Evolutionary conservation across 2,113 vertebrate species (phyloP).

Genomic region (Uria lomvia): DNA sequence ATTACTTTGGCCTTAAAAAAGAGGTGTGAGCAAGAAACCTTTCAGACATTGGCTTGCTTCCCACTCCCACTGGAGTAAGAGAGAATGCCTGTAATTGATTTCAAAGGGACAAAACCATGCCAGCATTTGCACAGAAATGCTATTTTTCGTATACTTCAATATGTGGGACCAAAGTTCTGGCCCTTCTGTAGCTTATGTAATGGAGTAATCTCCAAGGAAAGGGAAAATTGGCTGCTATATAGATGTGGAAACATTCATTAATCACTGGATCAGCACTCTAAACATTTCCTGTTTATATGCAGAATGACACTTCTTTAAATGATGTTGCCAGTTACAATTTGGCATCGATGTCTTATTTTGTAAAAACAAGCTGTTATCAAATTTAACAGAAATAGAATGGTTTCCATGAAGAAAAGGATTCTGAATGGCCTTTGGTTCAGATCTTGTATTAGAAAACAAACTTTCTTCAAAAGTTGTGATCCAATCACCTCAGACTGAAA

Average conservation of each 20-base stretch:
- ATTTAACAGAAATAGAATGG: slow-evolving; percentile 3
- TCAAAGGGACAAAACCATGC: background rate
- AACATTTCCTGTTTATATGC: slow-evolving; percentile 68
- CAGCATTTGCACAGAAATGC: background rate
- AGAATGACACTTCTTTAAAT: slow-evolving; percentile 49
- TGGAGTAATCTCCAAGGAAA: slow-evolving; percentile 34
- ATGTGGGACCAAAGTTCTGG: background rate
- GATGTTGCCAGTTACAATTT: slow-evolving; percentile 44
- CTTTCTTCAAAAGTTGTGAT: background rate
- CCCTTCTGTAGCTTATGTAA: slow-evolving; percentile 28
- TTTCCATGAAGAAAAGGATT: slow-evolving; percentile 19
- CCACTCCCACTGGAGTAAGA: background rate
- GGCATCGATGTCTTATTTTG: background rate
- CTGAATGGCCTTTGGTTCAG: background rate
- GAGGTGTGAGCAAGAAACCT: background rate
- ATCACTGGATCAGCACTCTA: slow-evolving; percentile 56
- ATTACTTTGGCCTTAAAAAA: background rate
- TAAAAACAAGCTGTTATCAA: slow-evolving; percentile 56
- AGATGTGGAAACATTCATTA: slow-evolving; percentile 43
- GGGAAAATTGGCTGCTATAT: slow-evolving; percentile 37
- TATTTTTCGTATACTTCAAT: background rate
- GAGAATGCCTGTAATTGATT: background rate
- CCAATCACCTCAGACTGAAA: background rate
- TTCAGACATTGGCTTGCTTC: background rate
- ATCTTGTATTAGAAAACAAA: background rate